Base-by-base conservation (phyloP, 2,113 vertebrate genomes). In the Passerina amoena region DNA sequence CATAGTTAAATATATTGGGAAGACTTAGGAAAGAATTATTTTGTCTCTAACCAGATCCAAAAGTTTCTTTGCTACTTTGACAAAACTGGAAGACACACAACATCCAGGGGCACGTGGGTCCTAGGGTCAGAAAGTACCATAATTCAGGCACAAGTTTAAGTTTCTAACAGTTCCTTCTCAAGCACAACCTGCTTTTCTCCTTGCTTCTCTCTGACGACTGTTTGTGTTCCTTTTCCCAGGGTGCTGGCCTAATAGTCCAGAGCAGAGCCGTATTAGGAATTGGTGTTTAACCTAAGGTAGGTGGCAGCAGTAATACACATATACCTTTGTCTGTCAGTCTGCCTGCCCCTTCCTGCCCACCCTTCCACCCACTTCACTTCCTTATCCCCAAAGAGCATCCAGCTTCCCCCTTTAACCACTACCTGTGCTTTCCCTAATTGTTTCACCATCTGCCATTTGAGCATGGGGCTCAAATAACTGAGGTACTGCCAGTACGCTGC, bases 201-300 rank as follows among this genome's bases (percentile, higher is more conserved):
- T 48, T 56, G 53, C 24, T 83, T 61, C 23, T 88, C 66, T 54
- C 83, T 91, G 56, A 86, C 51, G 50, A n/a, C 21, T 48, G 8
- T 45, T 25, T 72, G 16, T 86, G 6, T 82, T 86, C 48, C 20
- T 84, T 89, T 86, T 64, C 47, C 64, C 70, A 97, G 96, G 96
- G 96, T 71, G 95, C 92, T 47, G 60, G 82, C 69, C 86, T 97
- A 5, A 97, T 97, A 82, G 69, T 82, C 40, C 80, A 95, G 92
- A 87, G 96, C 86, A 96, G 96, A 96, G 28, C 88, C 48, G 65
- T 12, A 11, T 16, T 97, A 68, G 95, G 95, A 94, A 97, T 96
- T 37, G 88, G 68, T 1, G 47, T 0, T 30, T 97, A 94, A 94
- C 5, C 15, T 0, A 0, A 9, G 83, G 94, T 91, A 94, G 12